Evolutionary conservation across 1,140 invertebrate species (phyloP), one percentile per base, ranked within the genome.

Genomic region (Trachymyrmex cornetzi): DNA sequence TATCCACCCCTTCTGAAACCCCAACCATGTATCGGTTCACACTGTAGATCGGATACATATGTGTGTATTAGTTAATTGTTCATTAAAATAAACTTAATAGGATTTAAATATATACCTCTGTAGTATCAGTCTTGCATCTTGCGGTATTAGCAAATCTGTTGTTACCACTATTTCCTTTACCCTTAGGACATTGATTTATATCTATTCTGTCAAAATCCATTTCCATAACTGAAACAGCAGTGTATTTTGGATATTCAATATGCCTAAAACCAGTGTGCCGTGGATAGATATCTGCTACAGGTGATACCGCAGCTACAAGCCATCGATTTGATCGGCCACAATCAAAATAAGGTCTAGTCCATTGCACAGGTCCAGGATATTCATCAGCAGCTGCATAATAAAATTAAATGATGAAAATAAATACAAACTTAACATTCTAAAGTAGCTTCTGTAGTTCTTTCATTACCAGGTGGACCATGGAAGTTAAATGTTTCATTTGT

Each of bases 151-250:
- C 97, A 96, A 99, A 99, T 94, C 96, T 96, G 95, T 99, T 99
- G 0, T 98, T 98, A 19, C 97, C 97, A 85, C 96, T 97, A 95
- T 99, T 99, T 38, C 99, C 99, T 92, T 97, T 95, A 85, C 98
- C 98, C 85, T 95, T 95, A 0, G 99, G 98, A 97, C 99, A 99
- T 92, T 99, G 99, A 96, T 99, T 99, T 94, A 99, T 99, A 94
- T 99, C 99, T 95, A 99, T 98, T 92, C 99, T 96, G 88, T 99
- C 98, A 96, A 99, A 99, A 94, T 99, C 99, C 96, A 99, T 98
- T 96, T 99, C 99, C 94, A 99, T 96, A 0, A 99, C 98, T 0
- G 98, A 97, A 67, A 98, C 97, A 34, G 98, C 99, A 2, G 99
- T 99, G 93, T 99, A 99, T 97, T 97, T 99, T 48, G 99, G 98